Evolutionary conservation across 2,797 vertebrate genomes (phyloP), one percentile per base, ranked within the genome.

Genomic region (Mormyrops attenuatus): DNA sequence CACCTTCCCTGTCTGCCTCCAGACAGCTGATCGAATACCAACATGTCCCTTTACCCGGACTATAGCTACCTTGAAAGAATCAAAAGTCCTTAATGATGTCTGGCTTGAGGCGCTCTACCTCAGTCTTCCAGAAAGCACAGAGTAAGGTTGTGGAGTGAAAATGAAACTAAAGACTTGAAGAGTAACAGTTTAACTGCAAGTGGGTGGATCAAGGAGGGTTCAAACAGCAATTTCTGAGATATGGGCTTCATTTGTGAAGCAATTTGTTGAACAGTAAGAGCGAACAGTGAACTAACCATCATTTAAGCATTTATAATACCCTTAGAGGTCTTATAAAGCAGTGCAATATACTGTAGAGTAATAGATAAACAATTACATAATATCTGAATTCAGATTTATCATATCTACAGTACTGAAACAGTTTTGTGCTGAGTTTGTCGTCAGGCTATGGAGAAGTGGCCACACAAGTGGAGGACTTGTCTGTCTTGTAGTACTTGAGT

Each of bases 361-460:
- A 77, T 20, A 6, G 69, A 41, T 38, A 38, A 77, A 41, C 11
- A 85, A 4, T 50, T 38, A 50, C 6, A 49, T 89, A 89, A 89
- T 82, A 89, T 63, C 52, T 90, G 57, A 88, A 90, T 87, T 87
- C 53, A 91, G 89, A 88, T 88, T 88, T 80, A 90, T 82, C 44
- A 85, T 88, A 30, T 66, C 22, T 26, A 66, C 26, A 91, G 92
- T 94, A 96, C 96, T 96, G 96, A 96, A 97, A 95, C 92, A 94
- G 94, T 93, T 92, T 93, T 93, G 94, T 95, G 96, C 97, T 96
- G 95, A 95, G 94, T 94, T 92, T 97, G 97, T 98, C 97, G 97
- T 95, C 95, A 94, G 94, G 95, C 96, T 95, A 94, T 90, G 94
- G 94, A 95, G 95, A 97, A 96, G 96, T 97, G 97, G 97, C 96